These are phyloP conservation scores for Opisthocomus hoazin DNA, from an alignment of 2,113 vertebrate genomes.

Conservation along the genomic window DNA sequence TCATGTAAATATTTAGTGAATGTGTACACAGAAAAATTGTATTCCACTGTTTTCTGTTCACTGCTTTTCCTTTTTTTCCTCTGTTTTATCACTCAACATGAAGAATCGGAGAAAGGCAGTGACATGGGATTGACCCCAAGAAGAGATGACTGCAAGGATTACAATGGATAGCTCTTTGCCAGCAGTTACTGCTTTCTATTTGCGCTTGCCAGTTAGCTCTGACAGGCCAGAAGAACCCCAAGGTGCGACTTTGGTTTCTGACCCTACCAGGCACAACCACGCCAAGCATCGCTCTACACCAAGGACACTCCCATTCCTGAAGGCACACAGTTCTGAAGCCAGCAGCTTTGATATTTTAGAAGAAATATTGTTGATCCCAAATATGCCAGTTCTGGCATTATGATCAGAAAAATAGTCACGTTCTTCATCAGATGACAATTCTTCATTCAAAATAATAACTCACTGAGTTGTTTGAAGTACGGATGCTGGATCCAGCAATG, in stretches of 20 bases:
- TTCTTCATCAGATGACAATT: background rate
- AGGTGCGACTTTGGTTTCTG: background rate
- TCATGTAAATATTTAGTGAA: background rate
- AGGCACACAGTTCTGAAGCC: background rate
- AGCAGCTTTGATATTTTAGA: background rate
- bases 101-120: background rate
- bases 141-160: background rate
- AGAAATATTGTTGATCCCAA: background rate
- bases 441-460: background rate
- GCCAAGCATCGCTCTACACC: background rate
- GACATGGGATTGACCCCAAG: rapidly evolving
- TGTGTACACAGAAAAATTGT: background rate
- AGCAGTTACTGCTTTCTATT: background rate
- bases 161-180: background rate
- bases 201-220: background rate
- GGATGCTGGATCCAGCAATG: background rate
- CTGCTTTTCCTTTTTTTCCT: background rate
- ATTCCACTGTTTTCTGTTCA: background rate
- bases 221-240: background rate
- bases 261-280: background rate
- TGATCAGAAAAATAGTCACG: background rate
- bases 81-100: rapidly evolving
- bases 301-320: background rate
- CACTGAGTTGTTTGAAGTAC: background rate
- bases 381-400: slow-evolving; percentile 2